Evolutionary conservation across 2,113 vertebrate species (phyloP), one percentile per base, ranked within the genome.

Genomic region (Syngnathoides biaculeatus): DNA sequence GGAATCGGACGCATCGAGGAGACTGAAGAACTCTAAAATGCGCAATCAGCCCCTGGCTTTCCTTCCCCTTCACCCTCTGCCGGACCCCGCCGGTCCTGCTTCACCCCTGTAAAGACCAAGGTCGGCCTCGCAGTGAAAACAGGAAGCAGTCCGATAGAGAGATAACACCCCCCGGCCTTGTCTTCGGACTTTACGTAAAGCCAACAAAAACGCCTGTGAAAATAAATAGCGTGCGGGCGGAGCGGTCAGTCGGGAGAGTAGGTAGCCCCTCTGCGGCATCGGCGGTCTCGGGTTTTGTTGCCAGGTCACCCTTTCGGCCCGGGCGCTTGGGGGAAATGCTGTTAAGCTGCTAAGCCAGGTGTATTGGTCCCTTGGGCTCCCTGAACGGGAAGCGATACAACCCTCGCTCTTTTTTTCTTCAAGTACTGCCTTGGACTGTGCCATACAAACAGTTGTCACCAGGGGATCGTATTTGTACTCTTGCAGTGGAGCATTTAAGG

Each of bases 131-230:
- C 90, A 94, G 92, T 93, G 92, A 94, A 95, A 95, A 95, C 94
- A 95, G 94, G 93, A 97, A 95, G 92, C 93, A 91, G 92, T 95
- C 91, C 80, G 88, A 92, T 91, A 92, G 92, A 95, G 94, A 95
- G 95, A 92, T 92, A 93, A 87, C 88, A 90, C 89, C 88, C 89
- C 88, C 89, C 83, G 77, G 81, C 72, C 88, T 84, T 79, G 86
- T 88, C 88, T 89, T 89, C 89, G 89, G 90, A 87, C 85, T 62
- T 82, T 87, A 85, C 75, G 80, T 82, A 88, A 90, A 88, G 79
- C 83, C 74, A 26, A 19, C 90, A 83, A 86, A 86, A 90, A 91
- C 82, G 82, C 80, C 82, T 87, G 84, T 87, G 78, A 88, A 89
- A 90, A 90, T 91, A 92, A 91, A 90, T 90, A 90, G 76, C 75